A percentile compares a stretch with the other conserved stretches of the same genome.
Evolutionary conservation across 2,888 invertebrate genomes (phyloP).

Genomic region (Acleris emargana): DNA sequence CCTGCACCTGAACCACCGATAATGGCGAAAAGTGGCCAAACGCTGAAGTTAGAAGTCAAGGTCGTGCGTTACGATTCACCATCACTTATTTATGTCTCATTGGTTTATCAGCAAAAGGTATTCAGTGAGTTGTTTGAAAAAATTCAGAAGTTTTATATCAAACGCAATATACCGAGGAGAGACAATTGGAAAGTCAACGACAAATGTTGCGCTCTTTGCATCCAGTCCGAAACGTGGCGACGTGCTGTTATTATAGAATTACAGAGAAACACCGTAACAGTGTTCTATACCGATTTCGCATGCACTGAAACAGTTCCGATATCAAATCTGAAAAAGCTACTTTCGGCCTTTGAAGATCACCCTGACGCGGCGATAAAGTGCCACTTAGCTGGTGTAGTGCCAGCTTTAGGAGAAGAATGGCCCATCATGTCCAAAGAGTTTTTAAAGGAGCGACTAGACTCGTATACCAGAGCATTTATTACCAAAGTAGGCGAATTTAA

Average conservation of each 20-base stretch:
- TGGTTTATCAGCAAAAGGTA: slow-evolving; percentile 52
- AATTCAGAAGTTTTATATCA: slow-evolving; percentile 68
- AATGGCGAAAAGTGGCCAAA: background rate
- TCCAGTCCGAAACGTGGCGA: slow-evolving; percentile 76
- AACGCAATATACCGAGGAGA: slow-evolving; percentile 33
- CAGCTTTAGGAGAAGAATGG: slow-evolving; percentile 21
- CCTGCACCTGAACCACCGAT: background rate
- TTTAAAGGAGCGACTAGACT: slow-evolving; percentile 64
- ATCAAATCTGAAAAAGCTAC: slow-evolving; percentile 71
- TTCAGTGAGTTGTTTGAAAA: slow-evolving; percentile 56
- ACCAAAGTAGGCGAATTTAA: slow-evolving; percentile 57
- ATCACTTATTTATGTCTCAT: slow-evolving; percentile 76
- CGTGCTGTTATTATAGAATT: slow-evolving; percentile 64
- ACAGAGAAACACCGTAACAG: slow-evolving; percentile 46
- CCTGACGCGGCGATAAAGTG: slow-evolving; percentile 81
- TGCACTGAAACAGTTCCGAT: slow-evolving; percentile 59
- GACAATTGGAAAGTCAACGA: slow-evolving; percentile 62
- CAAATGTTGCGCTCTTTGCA: slow-evolving; percentile 52
- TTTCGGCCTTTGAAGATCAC: slow-evolving; percentile 61
- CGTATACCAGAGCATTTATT: slow-evolving; percentile 62
- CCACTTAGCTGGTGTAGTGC: slow-evolving; percentile 81
- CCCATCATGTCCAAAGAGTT: slow-evolving; percentile 57
- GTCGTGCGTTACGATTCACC: slow-evolving; percentile 64
- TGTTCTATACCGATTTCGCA: slow-evolving; percentile 85
- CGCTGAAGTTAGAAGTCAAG: slow-evolving; percentile 23